Evolutionary conservation across 2,888 invertebrate species (phyloP).

Genomic region (Desoria tigrina): DNA sequence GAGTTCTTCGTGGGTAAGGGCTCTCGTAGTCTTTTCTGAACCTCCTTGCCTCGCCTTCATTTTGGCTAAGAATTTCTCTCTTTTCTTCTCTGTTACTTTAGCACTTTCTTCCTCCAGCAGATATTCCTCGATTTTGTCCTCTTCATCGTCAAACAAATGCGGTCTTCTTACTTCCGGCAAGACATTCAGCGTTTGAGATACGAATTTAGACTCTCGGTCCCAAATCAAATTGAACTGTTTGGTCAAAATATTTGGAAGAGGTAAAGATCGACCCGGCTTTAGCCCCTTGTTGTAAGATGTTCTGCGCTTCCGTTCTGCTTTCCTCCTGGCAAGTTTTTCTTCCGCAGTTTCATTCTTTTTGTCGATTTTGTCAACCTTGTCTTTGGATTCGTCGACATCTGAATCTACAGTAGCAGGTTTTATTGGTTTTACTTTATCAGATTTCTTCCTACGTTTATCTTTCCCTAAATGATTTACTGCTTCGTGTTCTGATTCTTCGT

Average conservation of each 20-base stretch:
- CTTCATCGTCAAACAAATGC: slow-evolving; percentile 24
- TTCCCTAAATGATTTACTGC: too few species aligned
- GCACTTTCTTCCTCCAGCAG: slow-evolving; percentile 13
- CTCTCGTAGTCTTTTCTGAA: slow-evolving; percentile 14
- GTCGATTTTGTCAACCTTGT: neutral
- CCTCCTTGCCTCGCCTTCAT: slow-evolving; percentile 18
- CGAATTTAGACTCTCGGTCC: slow-evolving; percentile 27
- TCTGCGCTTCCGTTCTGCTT: slow-evolving; percentile 21
- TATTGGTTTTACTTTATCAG: too few species aligned
- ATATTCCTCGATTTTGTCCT: slow-evolving; percentile 32
- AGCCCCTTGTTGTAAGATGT: neutral
- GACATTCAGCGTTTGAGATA: slow-evolving; percentile 20
- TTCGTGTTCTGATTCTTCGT: too few species aligned
- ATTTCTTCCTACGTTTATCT: too few species aligned
- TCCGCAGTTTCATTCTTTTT: slow-evolving; percentile 25
- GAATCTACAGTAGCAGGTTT: too few species aligned
- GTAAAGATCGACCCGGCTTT: neutral
- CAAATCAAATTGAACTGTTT: slow-evolving; percentile 25
- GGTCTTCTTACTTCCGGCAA: slow-evolving; percentile 37
- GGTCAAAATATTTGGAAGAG: slow-evolving; percentile 14
- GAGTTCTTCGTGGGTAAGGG: slow-evolving; percentile 38
- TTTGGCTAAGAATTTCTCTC: slow-evolving; percentile 23
- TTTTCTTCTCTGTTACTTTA: slow-evolving; percentile 18
- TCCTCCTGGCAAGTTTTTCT: slow-evolving; percentile 28
- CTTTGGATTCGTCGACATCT: neutral